These are phyloP conservation scores for Tribolium madens DNA, from an alignment of 1,140 invertebrate species.

Conservation along the genomic window DNA sequence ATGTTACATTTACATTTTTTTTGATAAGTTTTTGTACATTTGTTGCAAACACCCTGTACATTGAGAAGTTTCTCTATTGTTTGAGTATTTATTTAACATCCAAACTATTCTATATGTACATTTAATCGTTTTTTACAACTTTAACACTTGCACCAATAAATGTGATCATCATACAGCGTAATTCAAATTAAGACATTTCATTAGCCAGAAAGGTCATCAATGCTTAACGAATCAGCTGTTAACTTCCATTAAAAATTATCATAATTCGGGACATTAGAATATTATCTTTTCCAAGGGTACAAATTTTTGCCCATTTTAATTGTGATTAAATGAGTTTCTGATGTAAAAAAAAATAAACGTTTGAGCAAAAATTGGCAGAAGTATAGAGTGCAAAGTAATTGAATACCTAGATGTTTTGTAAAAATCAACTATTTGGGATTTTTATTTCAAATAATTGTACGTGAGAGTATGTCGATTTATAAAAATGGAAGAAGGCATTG, in stretches of 20 bases:
- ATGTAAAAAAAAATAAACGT: not conserved
- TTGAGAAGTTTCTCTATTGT: not conserved
- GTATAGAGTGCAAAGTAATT: not conserved
- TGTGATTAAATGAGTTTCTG: not conserved
- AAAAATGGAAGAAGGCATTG: constrained; percentile 15
- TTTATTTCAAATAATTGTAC: constrained; percentile 36
- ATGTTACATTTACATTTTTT: not conserved
- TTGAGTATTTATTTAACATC: not conserved
- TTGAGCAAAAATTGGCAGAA: constrained; percentile 15
- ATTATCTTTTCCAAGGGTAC: not conserved
- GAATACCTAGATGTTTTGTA: not conserved
- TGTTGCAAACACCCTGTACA: not conserved
- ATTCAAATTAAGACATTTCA: not conserved
- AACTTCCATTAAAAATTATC: not conserved
- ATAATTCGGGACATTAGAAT: not conserved
- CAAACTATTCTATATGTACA: not conserved
- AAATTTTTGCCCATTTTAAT: constrained; percentile 2
- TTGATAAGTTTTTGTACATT: not conserved
- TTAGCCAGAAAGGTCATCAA: not conserved
- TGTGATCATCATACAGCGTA: not conserved
- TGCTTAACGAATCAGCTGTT: not conserved
- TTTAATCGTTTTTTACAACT: not conserved
- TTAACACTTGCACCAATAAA: not conserved
- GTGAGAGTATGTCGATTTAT: not conserved
- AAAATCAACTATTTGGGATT: not conserved